Evolutionary conservation across 2,888 invertebrate genomes (phyloP).

Genomic region (Chydorus sphaericus): DNA sequence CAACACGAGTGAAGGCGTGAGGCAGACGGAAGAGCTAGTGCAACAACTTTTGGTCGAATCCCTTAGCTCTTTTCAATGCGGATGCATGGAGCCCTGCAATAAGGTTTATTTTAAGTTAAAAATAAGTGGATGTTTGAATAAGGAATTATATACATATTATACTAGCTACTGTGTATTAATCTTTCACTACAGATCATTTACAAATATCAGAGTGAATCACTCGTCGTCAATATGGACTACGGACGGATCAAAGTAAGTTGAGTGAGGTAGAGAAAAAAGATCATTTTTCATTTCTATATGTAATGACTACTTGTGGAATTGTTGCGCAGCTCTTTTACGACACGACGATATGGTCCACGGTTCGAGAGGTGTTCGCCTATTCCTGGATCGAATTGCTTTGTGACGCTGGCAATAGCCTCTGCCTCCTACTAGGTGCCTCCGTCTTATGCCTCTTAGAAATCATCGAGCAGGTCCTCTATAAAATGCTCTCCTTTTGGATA

Average conservation of each 20-base stretch:
- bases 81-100: not conserved
- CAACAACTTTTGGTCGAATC: not conserved
- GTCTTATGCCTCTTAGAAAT: not conserved
- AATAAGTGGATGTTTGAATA: too few species aligned
- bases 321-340: not conserved
- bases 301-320: too few species aligned
- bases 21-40: not conserved
- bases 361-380: not conserved
- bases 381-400: conserved; percentile 1
- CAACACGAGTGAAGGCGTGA: not conserved
- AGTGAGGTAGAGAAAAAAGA: not conserved
- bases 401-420: conserved; percentile 4
- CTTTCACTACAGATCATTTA: not conserved
- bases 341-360: not conserved
- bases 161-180: not conserved
- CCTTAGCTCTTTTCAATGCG: not conserved
- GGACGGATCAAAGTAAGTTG: not conserved
- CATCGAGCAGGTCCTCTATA: not conserved
- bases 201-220: not conserved
- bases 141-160: too few species aligned
- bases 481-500: not conserved
- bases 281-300: not conserved
- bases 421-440: conserved; percentile 3
- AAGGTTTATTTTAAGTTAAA: not conserved
- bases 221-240: not conserved